Conservation (phyloP, 2,888 invertebrate genomes). For the Muschampia plurimacula region DNA sequence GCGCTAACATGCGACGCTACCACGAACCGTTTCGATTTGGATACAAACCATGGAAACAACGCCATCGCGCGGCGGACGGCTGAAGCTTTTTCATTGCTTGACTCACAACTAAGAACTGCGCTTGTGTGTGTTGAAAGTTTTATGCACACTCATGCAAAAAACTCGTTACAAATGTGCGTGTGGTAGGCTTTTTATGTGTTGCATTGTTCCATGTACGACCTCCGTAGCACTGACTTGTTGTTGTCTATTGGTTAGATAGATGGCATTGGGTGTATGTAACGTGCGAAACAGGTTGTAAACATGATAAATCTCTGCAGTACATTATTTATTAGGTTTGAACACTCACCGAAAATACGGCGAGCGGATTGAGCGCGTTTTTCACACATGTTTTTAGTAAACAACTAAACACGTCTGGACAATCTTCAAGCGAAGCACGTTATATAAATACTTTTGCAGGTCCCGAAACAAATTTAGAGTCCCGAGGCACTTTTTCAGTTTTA, state of each 20-base stretch:
- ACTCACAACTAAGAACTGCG: slow-evolving; percentile 63
- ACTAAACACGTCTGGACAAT: slow-evolving; percentile 66
- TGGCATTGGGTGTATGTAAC: slow-evolving; percentile 76
- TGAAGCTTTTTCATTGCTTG: slow-evolving; percentile 79
- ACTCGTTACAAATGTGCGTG: slow-evolving; percentile 71
- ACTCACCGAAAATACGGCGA: slow-evolving; percentile 68
- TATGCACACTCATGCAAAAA: slow-evolving; percentile 70
- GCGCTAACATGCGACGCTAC: slow-evolving; percentile 65
- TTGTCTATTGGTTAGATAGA: slow-evolving; percentile 74
- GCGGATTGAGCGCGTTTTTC: slow-evolving; percentile 57
- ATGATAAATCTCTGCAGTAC: slow-evolving; percentile 38
- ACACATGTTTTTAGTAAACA: slow-evolving; percentile 64
- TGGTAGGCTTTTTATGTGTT: slow-evolving; percentile 67
- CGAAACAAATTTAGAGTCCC: slow-evolving; percentile 71
- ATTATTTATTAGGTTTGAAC: slow-evolving; percentile 40
- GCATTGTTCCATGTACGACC: slow-evolving; percentile 69
- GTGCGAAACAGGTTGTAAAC: slow-evolving; percentile 43
- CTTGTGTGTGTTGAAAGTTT: slow-evolving; percentile 69
- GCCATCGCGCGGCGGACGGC: slow-evolving; percentile 82
- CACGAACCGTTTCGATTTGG: slow-evolving; percentile 55
- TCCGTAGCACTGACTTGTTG: slow-evolving; percentile 61
- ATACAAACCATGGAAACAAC: slow-evolving; percentile 70
- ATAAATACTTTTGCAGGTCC: slow-evolving; percentile 45
- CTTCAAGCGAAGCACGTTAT: slow-evolving; percentile 61
- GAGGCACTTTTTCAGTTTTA: slow-evolving; percentile 66